phyloP scores from a whole-genome alignment of 2,113 vertebrate genomes.

The Solenodon paradoxus region DNA sequence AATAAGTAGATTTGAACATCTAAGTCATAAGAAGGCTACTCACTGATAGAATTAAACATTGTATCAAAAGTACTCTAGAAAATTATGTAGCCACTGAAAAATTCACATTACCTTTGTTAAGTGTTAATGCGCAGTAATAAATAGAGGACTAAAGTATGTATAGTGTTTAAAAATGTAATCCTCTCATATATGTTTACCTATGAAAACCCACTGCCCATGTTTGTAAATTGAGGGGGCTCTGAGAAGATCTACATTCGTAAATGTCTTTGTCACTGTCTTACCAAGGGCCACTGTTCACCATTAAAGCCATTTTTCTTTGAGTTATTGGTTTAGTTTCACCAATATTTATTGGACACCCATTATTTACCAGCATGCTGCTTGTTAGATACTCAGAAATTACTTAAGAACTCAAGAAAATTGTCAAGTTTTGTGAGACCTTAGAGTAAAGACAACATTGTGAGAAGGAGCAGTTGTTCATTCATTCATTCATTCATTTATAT shows the following conservation, averaged over 20 bases:
- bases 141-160: not conserved
- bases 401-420: not conserved
- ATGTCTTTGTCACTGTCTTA: not conserved
- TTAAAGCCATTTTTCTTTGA: constrained; percentile 2
- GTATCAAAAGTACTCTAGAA: not conserved
- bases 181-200: not conserved
- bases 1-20: not conserved
- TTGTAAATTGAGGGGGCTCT: not conserved
- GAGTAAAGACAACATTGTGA: not conserved
- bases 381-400: not conserved
- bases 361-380: not conserved
- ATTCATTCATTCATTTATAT: no score
- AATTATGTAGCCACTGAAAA: not conserved
- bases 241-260: not conserved
- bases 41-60: not conserved
- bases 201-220: not conserved
- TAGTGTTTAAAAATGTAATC: not conserved
- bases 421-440: not conserved
- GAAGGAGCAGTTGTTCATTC: not conserved
- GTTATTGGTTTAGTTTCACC: constrained; percentile 41
- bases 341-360: not conserved
- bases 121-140: not conserved
- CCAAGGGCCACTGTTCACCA: not conserved
- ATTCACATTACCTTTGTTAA: not conserved
- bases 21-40: not conserved